Percentiles rank a stretch among this genome's conserved stretches.
These are phyloP conservation scores for Zeugodacus cucurbitae DNA, from an alignment of 1,140 invertebrate species.

Conservation along the genomic window DNA sequence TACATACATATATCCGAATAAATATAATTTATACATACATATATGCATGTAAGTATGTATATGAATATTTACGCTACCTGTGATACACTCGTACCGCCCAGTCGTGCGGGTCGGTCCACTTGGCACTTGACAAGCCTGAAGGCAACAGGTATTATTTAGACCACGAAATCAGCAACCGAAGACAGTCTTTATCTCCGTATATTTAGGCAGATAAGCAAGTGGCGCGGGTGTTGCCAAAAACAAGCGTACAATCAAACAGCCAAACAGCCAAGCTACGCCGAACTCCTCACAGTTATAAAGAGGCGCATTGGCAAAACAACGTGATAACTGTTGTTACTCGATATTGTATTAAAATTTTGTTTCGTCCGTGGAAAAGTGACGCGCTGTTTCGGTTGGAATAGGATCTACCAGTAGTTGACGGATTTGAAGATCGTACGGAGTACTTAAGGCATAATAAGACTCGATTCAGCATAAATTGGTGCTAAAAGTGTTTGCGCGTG, in stretches of 20 bases:
- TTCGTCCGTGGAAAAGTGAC: not conserved
- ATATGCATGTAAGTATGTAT: not conserved
- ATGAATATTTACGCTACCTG: not conserved
- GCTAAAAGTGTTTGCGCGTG: too few relatives aligned
- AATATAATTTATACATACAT: not conserved
- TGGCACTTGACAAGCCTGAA: not conserved
- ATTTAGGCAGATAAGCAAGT: not conserved
- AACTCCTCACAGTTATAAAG: conserved; percentile 12
- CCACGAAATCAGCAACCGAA: not conserved
- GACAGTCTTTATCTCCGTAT: conserved; percentile 22
- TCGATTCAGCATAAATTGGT: too few relatives aligned
- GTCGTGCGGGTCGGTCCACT: not conserved
- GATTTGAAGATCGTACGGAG: not conserved
- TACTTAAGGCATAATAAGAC: not conserved
- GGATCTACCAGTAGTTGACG: not conserved
- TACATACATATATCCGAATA: not conserved
- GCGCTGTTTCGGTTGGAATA: not conserved
- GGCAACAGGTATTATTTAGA: not conserved
- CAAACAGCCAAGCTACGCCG: not conserved
- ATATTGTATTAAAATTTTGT: not conserved
- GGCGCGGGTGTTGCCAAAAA: conserved; percentile 31
- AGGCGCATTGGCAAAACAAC: not conserved
- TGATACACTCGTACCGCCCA: not conserved
- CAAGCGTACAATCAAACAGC: not conserved
- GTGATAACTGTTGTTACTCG: not conserved